Conservation (phyloP, 92 coral and sea anemone genomes). For the Desmophyllum pertusum region DNA sequence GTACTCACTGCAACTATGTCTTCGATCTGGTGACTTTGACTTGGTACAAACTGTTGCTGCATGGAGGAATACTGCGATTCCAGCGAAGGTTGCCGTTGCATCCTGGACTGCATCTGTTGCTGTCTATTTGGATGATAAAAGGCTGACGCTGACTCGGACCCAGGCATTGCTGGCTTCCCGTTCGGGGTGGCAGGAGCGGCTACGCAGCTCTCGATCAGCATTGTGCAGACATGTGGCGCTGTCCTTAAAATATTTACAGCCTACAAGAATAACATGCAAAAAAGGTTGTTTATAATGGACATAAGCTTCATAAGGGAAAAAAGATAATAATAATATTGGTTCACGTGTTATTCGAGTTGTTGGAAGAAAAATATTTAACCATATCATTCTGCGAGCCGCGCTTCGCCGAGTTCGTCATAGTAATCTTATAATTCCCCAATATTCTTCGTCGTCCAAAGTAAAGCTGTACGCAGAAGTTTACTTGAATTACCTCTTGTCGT, state of each 20-base stretch:
- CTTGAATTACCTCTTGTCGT: constrained; percentile 82
- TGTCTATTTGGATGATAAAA: constrained; percentile 80
- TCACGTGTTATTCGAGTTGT: not conserved
- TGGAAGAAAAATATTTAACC: not conserved
- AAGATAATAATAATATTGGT: not conserved
- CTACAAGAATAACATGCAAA: constrained; percentile 20
- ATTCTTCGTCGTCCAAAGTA: not conserved
- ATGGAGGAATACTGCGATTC: constrained; percentile 43
- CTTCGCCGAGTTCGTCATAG: no score
- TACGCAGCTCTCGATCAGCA: constrained; percentile 84
- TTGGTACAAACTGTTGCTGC: constrained; percentile 45
- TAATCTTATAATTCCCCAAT: not conserved
- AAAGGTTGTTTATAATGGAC: not conserved
- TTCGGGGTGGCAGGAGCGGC: constrained; percentile 81
- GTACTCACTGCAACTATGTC: constrained; percentile 55
- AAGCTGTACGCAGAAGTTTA: not conserved
- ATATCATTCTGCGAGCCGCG: no score
- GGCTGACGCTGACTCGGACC: constrained; percentile 82
- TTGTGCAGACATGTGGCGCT: constrained; percentile 80
- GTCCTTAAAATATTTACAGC: constrained; percentile 86
- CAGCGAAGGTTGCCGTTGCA: constrained; percentile 42
- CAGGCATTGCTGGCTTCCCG: constrained; percentile 90
- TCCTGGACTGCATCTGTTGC: constrained; percentile 55
- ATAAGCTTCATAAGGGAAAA: not conserved
- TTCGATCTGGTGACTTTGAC: constrained; percentile 47